These are phyloP conservation scores for Octopus sinensis DNA, from an alignment of 1,140 invertebrate species.

Conservation along the genomic window DNA sequence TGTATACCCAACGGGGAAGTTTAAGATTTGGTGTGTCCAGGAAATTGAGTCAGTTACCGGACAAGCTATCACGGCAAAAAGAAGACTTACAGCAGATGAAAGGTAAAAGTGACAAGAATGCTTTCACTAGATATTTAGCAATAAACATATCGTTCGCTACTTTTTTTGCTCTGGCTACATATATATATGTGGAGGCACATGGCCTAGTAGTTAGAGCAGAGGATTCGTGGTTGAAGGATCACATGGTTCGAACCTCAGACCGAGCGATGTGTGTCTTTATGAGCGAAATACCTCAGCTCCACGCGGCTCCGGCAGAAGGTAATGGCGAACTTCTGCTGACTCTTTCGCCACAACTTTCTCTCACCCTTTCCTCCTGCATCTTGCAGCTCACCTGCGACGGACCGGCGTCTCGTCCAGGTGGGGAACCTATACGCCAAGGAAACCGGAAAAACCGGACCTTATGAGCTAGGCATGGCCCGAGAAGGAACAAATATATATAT, in stretches of 20 bases:
- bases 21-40: constrained; percentile 1
- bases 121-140: no score
- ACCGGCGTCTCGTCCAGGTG: no score
- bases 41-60: background rate
- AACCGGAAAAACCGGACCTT: no score
- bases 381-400: no score
- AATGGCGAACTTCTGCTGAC: no score
- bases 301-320: no score
- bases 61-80: background rate
- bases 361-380: no score
- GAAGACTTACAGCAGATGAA: background rate
- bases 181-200: background rate
- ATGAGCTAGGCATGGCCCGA: no score
- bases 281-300: background rate
- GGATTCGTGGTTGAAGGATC: background rate
- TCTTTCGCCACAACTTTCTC: no score
- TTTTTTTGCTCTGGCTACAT: background rate
- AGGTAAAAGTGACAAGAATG: no score
- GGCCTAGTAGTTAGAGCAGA: background rate
- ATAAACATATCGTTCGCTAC: background rate
- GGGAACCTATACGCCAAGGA: no score
- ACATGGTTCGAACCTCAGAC: background rate
- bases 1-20: background rate
- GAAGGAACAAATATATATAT: no score
- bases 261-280: background rate